These are phyloP conservation scores for Halcyon chelicuti DNA, from an alignment of 2,797 vertebrate genomes.

Conservation along the genomic window DNA sequence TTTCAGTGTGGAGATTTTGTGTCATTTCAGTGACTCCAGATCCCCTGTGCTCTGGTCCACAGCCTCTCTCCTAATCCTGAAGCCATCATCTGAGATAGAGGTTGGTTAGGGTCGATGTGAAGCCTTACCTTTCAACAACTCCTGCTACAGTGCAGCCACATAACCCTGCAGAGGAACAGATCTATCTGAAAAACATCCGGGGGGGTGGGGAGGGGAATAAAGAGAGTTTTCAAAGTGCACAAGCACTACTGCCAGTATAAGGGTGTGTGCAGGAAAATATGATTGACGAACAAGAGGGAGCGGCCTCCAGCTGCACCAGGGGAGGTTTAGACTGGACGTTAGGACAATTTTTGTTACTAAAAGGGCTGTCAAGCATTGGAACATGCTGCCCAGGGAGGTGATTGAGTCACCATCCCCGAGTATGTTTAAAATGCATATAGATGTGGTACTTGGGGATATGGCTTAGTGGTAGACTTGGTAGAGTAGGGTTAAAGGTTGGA, in stretches of 20 bases:
- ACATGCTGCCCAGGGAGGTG: no score
- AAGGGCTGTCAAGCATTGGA: no score
- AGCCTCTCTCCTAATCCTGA: neutral
- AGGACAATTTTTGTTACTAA: no score
- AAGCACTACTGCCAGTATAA: neutral
- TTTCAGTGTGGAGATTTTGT: neutral
- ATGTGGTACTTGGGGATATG: no score
- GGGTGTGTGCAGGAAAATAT: rapidly evolving
- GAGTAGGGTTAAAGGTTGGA: no score
- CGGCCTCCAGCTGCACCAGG: no score
- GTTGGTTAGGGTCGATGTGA: neutral
- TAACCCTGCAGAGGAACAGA: neutral
- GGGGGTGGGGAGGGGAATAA: neutral
- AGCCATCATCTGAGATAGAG: neutral
- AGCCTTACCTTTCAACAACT: neutral
- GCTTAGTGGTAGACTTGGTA: no score
- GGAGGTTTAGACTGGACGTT: no score
- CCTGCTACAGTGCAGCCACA: neutral
- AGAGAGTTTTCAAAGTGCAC: neutral
- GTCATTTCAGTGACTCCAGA: neutral
- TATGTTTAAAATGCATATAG: no score
- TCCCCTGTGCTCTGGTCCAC: neutral
- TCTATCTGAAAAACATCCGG: neutral
- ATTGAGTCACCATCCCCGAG: no score
- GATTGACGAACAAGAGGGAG: no score